Percentiles rank a stretch among this genome's conserved stretches.
Conservation (phyloP, 2,113 vertebrate species). For the Cavia aperea region DNA sequence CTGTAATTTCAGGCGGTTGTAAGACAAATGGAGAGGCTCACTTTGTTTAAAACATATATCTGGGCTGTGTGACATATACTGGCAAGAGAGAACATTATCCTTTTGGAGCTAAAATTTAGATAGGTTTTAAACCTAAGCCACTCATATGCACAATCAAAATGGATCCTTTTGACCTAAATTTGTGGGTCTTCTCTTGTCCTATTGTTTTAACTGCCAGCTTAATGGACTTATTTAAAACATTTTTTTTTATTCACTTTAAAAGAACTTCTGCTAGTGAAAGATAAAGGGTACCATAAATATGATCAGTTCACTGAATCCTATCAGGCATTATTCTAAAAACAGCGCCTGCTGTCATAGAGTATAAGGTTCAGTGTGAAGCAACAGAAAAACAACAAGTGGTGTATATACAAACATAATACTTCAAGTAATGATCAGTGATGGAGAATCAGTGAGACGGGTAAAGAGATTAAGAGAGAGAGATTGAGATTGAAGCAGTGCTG, state of each 20-base stretch:
- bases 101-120: background rate
- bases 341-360: background rate
- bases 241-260: background rate
- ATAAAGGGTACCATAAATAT: background rate
- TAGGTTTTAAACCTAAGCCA: background rate
- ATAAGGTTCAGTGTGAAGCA: background rate
- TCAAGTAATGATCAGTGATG: background rate
- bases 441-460: background rate
- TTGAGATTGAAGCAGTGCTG: background rate
- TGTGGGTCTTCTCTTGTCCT: background rate
- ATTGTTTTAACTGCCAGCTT: background rate
- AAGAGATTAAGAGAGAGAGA: background rate
- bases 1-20: background rate
- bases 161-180: background rate
- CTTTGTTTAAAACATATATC: constrained; percentile 23
- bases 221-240: background rate
- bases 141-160: background rate
- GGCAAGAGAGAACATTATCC: background rate
- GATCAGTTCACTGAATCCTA: background rate
- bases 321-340: background rate
- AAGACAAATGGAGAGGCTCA: background rate
- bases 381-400: background rate
- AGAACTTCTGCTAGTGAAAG: background rate
- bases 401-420: background rate
- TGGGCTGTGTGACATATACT: background rate